These are phyloP conservation scores for Parnassius mnemosyne DNA, from an alignment of 2,888 invertebrate species.

Conservation along the genomic window DNA sequence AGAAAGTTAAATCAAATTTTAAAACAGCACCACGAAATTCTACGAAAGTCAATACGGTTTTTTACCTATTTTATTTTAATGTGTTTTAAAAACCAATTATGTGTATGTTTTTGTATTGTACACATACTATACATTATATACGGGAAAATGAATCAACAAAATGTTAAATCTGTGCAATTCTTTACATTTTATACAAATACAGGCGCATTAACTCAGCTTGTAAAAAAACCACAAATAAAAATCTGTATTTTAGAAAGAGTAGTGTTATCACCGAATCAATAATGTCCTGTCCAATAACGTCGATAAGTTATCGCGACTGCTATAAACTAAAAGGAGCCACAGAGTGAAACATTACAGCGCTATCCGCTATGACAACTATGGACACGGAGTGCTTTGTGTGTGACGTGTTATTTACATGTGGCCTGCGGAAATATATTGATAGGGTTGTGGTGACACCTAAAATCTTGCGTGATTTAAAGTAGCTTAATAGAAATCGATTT, in stretches of 20 bases:
- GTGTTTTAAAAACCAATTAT: too few relatives aligned
- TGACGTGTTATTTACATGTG: constrained; percentile 46
- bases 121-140: too few relatives aligned
- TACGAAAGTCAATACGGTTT: too few relatives aligned
- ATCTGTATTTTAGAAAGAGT: constrained; percentile 63
- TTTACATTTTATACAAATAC: too few relatives aligned
- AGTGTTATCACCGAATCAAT: constrained; percentile 70
- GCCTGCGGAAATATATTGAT: constrained; percentile 36
- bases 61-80: too few relatives aligned
- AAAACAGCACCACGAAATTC: too few relatives aligned
- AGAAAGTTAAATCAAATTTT: too few relatives aligned
- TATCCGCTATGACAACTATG: constrained; percentile 28
- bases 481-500: too few relatives aligned
- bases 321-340: constrained; percentile 52
- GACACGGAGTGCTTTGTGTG: constrained; percentile 39
- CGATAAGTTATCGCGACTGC: constrained; percentile 48
- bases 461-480: neutral
- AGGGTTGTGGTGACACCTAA: constrained; percentile 9
- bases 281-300: constrained; percentile 60
- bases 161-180: too few relatives aligned
- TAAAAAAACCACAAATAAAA: constrained; percentile 44
- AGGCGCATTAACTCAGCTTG: neutral
- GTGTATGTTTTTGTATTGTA: too few relatives aligned
- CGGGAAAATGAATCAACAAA: too few relatives aligned
- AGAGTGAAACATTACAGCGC: constrained; percentile 49